Conservation (phyloP, 2,888 invertebrate species). For the Clunio marinus region DNA sequence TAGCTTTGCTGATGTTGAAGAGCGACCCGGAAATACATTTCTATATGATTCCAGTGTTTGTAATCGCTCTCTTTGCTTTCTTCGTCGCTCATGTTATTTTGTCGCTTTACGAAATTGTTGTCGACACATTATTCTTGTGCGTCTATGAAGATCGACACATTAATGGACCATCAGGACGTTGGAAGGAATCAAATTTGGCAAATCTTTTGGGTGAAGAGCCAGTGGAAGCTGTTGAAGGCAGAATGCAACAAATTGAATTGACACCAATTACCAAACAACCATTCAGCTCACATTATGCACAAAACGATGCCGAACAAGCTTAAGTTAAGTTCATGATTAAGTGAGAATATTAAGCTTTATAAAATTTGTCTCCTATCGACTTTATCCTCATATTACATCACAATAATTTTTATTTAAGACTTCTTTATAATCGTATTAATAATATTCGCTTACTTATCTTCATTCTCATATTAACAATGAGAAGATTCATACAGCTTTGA, state of each 20-base stretch:
- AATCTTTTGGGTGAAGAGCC: conserved; percentile 55
- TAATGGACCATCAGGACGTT: conserved; percentile 68
- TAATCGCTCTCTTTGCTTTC: conserved; percentile 80
- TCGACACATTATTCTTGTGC: conserved; percentile 89
- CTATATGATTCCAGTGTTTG: conserved; percentile 79
- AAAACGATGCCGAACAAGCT: background rate
- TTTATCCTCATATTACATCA: too few relatives aligned
- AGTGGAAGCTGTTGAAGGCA: conserved; percentile 45
- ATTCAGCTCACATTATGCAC: conserved; percentile 44
- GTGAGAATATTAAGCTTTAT: too few relatives aligned
- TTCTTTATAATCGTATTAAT: too few relatives aligned
- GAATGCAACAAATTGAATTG: conserved; percentile 51
- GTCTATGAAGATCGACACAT: conserved; percentile 84
- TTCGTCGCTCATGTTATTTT: conserved; percentile 91
- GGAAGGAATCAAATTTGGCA: conserved; percentile 59
- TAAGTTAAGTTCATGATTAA: too few relatives aligned
- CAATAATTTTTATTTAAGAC: too few relatives aligned
- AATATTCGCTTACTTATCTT: too few relatives aligned
- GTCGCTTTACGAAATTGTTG: conserved; percentile 92
- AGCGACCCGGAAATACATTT: conserved; percentile 70
- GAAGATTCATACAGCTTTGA: too few relatives aligned
- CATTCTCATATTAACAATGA: too few relatives aligned
- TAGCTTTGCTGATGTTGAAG: conserved; percentile 72
- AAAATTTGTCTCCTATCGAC: too few relatives aligned
- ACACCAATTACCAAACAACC: conserved; percentile 51